These are phyloP conservation scores for Oikopleura albicans DNA, from an alignment of 23 tunicate genomes.

Conservation along the genomic window DNA sequence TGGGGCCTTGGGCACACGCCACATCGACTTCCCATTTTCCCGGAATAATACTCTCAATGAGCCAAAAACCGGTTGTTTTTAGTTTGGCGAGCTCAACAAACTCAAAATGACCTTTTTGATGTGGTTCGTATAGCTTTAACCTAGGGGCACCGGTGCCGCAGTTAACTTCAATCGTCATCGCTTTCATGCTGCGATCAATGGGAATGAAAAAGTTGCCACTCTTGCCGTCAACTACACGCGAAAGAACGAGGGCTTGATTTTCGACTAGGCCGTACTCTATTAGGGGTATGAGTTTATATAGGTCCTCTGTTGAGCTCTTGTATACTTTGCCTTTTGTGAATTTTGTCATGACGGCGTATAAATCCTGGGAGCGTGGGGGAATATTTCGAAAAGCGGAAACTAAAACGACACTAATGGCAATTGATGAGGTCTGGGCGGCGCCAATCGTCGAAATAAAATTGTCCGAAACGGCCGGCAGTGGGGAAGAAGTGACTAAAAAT, in stretches of 20 bases:
- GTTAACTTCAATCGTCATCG: not conserved
- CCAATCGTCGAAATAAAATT: not conserved
- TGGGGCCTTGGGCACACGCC: not conserved
- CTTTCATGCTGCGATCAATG: not conserved
- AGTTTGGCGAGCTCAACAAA: not conserved
- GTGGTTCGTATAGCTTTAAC: not conserved
- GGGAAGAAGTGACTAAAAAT: constrained; percentile 1
- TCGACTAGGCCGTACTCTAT: not conserved
- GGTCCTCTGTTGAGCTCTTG: not conserved
- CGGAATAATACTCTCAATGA: not conserved
- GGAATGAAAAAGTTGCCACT: not conserved
- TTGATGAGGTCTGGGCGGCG: not conserved
- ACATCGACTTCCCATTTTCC: not conserved
- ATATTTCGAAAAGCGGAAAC: not conserved
- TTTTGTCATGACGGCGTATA: constrained; percentile 2
- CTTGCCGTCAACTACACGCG: not conserved
- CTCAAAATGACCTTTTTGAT: not conserved
- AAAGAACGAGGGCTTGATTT: not conserved
- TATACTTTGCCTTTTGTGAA: not conserved
- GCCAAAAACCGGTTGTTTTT: not conserved
- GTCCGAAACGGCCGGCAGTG: not conserved
- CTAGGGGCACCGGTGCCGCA: constrained; percentile 8
- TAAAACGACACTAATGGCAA: not conserved
- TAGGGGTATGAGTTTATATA: not conserved
- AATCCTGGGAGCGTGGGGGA: not conserved